Conservation (phyloP, 2,888 invertebrate species). For the Philaethria dido region DNA sequence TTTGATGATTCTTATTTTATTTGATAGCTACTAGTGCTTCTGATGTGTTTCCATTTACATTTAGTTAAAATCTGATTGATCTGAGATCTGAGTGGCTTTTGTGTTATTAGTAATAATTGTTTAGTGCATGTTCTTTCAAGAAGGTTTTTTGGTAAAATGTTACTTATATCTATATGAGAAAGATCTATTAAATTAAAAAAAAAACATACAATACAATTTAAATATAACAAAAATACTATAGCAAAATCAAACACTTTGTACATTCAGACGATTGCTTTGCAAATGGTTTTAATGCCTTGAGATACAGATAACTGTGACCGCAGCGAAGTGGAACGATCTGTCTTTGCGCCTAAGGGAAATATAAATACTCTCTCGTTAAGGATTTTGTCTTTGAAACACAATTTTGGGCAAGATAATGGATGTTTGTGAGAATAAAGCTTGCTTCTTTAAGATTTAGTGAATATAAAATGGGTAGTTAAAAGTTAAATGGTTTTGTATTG, state of each 20-base stretch:
- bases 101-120: no score
- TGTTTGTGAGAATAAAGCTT: not conserved
- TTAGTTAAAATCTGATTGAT: no score
- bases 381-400: constrained; percentile 17
- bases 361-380: constrained; percentile 23
- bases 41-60: no score
- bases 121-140: no score
- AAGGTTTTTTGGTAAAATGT: no score
- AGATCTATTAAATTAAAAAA: not conserved
- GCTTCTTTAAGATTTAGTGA: constrained; percentile 5
- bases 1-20: no score
- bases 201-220: not conserved
- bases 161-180: no score
- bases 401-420: constrained; percentile 6
- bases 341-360: constrained; percentile 21
- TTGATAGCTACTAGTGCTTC: no score
- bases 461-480: not conserved
- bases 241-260: constrained; percentile 1
- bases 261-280: constrained; percentile 15
- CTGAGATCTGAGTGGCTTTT: no score
- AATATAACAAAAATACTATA: not conserved
- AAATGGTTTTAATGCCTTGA: constrained; percentile 1
- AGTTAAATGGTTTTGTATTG: not conserved
- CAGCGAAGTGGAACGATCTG: constrained; percentile 9
- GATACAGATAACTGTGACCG: constrained; percentile 10